A percentile compares a stretch with the other conserved stretches of the same genome.
Evolutionary conservation across 1,140 invertebrate genomes (phyloP).

Genomic region (Drosophila lacertosa): DNA sequence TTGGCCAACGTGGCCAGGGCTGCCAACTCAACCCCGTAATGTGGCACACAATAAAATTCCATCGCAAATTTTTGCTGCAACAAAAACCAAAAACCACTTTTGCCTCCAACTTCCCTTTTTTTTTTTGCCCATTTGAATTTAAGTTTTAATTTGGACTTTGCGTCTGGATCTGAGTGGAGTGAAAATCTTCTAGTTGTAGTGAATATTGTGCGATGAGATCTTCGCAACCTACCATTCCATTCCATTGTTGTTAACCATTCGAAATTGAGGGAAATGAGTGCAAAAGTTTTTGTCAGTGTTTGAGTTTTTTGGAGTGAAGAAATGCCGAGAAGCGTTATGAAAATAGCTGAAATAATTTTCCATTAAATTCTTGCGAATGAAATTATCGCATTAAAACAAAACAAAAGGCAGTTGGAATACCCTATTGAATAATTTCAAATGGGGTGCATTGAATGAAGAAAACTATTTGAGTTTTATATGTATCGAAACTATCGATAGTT

Average conservation of each 20-base stretch:
- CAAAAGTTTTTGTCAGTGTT: slow-evolving; percentile 13
- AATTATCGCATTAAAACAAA: slow-evolving; percentile 75
- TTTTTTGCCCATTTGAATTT: slow-evolving; percentile 23
- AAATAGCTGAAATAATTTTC: slow-evolving; percentile 76
- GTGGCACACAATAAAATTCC: slow-evolving; percentile 72
- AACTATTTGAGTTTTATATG: no score
- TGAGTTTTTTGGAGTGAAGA: slow-evolving; percentile 21
- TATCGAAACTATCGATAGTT: slow-evolving; percentile 2
- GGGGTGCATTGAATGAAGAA: no score
- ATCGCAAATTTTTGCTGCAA: slow-evolving; percentile 47
- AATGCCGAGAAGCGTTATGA: slow-evolving; percentile 65
- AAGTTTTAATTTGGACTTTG: slow-evolving; percentile 31
- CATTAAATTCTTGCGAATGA: slow-evolving; percentile 75
- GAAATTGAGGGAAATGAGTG: slow-evolving; percentile 17
- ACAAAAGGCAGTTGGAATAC: slow-evolving; percentile 52
- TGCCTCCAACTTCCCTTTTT: slow-evolving; percentile 1
- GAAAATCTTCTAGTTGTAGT: slow-evolving; percentile 7
- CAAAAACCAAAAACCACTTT: slow-evolving; percentile 26
- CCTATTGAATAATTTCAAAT: background rate
- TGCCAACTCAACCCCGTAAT: slow-evolving; percentile 37
- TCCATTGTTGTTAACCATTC: slow-evolving; percentile 24
- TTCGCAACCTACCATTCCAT: background rate
- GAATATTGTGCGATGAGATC: background rate
- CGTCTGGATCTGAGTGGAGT: slow-evolving; percentile 8
- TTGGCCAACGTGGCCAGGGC: slow-evolving; percentile 39